Evolutionary conservation across 2,797 vertebrate species (phyloP), one percentile per base, ranked within the genome.

Genomic region (Synanceia verrucosa): DNA sequence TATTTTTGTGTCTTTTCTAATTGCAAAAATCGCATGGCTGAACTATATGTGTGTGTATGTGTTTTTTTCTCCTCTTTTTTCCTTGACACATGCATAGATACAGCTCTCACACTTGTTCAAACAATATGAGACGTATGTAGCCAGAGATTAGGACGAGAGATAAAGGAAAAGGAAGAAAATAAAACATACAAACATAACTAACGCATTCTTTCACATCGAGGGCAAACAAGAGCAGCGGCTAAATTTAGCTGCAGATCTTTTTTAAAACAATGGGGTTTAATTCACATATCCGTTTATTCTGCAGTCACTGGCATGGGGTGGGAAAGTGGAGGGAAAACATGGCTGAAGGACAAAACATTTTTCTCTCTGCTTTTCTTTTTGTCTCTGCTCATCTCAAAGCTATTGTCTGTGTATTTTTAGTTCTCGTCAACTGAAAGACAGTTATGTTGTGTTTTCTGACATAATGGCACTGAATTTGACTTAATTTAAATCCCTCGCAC

Each of bases 1-100:
- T 95, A 94, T 95, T 94, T 94, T 92, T 91, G 91, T 94, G 93
- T 95, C 93, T 93, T 93, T 94, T 94, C 88, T 94, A 94, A 94
- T 94, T 94, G 92, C 93, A 92, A 93, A 94, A 94, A 89, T 85
- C 87, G 91, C 93, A 92, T 88, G 92, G 88, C 90, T 93, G 92
- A 94, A 89, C 88, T 92, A 90, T 88, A 90, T 67, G 66, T 56
- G 74, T 86, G 84, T 84, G 85, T 84, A 9, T 71, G 78, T 77
- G 75, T 70, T 34, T 5, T 36, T 16, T 46, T n/a, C 18, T 21
- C 13, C 6, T 19, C 14, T 56, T 73, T 59, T 65, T 31, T 70
- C 74, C 67, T 74, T 63, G 43, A 89, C 84, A 83, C 79, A 65
- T 75, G 83, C 84, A 87, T 37, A 75, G 58, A 86, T 76, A 78